A percentile compares a stretch with the other conserved stretches of the same genome.
These are phyloP conservation scores for Elysia chlorotica DNA, from an alignment of 1,140 invertebrate genomes.

Conservation along the genomic window DNA sequence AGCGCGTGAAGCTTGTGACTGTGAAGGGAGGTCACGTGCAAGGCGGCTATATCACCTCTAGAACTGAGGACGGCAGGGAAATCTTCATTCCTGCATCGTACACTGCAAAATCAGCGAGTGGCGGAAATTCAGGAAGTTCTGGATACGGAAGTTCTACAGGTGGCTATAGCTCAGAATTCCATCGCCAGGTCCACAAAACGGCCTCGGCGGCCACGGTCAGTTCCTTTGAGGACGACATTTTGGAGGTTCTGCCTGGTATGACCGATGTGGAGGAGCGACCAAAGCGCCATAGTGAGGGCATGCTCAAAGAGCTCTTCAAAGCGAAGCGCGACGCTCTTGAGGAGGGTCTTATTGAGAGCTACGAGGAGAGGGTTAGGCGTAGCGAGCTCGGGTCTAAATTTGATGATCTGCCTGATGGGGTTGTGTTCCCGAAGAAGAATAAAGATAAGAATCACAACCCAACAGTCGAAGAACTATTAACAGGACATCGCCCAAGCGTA, in stretches of 20 bases:
- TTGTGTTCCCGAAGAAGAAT: slow-evolving; percentile 3
- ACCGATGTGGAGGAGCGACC: slow-evolving; percentile 10
- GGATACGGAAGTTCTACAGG: slow-evolving; percentile 24
- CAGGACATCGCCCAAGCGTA: neutral
- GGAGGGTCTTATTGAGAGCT: slow-evolving; percentile 26
- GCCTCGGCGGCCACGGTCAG: slow-evolving; percentile 15
- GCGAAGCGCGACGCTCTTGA: slow-evolving; percentile 22
- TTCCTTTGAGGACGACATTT: slow-evolving; percentile 19
- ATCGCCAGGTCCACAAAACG: slow-evolving; percentile 13
- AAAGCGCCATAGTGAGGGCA: neutral
- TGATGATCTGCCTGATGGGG: neutral
- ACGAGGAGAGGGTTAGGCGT: slow-evolving; percentile 23
- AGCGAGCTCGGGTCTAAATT: neutral
- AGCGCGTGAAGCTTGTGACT: neutral
- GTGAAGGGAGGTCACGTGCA: neutral
- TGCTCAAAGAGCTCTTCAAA: slow-evolving; percentile 17
- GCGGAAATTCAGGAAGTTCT: slow-evolving; percentile 16
- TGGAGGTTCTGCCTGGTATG: slow-evolving; percentile 24
- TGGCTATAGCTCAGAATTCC: neutral
- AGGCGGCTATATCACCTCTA: slow-evolving; percentile 21
- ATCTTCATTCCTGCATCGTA: slow-evolving; percentile 17
- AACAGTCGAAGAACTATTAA: neutral
- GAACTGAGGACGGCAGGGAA: slow-evolving; percentile 21
- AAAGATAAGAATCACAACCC: too few relatives aligned
- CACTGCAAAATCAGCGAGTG: slow-evolving; percentile 1